These are phyloP conservation scores for Pelosia muscerda DNA, from an alignment of 2,888 invertebrate genomes.

Conservation along the genomic window DNA sequence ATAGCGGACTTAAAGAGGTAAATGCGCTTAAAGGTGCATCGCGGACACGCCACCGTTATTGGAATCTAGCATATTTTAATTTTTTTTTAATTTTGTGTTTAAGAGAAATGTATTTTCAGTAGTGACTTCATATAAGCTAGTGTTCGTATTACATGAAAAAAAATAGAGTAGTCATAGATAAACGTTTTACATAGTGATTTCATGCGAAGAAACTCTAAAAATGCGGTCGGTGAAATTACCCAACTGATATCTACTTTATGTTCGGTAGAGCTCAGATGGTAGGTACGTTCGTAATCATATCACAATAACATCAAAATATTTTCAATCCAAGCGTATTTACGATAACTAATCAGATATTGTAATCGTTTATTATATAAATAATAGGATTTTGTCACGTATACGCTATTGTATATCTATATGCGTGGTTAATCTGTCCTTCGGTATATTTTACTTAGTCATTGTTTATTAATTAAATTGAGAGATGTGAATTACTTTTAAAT, in stretches of 20 bases:
- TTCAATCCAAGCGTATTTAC: slow-evolving; percentile 17
- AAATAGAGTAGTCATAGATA: no score
- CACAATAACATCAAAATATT: slow-evolving; percentile 20
- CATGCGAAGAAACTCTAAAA: no score
- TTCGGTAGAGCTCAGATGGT: not conserved
- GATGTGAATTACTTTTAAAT: not conserved
- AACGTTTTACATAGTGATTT: no score
- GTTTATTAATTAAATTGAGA: not conserved
- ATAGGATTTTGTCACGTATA: slow-evolving; percentile 20
- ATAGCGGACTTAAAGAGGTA: no score
- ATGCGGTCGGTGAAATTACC: no score
- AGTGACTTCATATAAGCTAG: no score
- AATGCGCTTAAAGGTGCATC: no score
- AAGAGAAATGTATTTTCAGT: no score
- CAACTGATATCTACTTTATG: not conserved
- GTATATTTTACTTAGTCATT: not conserved
- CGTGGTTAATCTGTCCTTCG: not conserved
- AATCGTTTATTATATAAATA: slow-evolving; percentile 25
- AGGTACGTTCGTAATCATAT: slow-evolving; percentile 5
- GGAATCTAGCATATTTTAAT: no score
- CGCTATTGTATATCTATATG: not conserved
- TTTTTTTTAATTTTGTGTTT: no score
- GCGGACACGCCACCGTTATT: no score
- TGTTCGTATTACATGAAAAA: no score
- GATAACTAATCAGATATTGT: slow-evolving; percentile 18